Percentiles rank a stretch among this genome's conserved stretches.
These are phyloP conservation scores for Ctenopoma multispine DNA, from an alignment of 2,797 vertebrate genomes.

Conservation along the genomic window DNA sequence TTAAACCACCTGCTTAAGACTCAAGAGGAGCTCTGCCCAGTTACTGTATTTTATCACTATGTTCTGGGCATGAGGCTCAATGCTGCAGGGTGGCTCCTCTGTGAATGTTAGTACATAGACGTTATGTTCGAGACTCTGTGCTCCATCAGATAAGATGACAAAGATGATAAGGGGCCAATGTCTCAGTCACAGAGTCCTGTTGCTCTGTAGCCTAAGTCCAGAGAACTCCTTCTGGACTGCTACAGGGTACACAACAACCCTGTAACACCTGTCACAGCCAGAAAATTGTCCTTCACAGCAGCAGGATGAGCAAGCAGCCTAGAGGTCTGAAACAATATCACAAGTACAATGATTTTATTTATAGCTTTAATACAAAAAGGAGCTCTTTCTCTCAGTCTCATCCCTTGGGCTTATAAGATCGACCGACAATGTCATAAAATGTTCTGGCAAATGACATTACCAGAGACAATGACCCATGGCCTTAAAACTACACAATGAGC, in stretches of 20 bases:
- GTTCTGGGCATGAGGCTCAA: slow-evolving; percentile 36
- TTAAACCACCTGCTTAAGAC: slow-evolving; percentile 17
- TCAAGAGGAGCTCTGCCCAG: slow-evolving; percentile 26
- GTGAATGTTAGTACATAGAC: slow-evolving; percentile 34
- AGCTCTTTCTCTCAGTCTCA: slow-evolving; percentile 56
- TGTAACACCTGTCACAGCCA: slow-evolving; percentile 71
- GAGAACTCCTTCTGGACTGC: slow-evolving; percentile 47
- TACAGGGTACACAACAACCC: slow-evolving; percentile 55
- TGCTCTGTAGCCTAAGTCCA: slow-evolving; percentile 49
- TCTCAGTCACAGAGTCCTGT: slow-evolving; percentile 59
- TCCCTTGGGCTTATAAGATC: slow-evolving; percentile 64
- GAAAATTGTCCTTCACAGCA: slow-evolving; percentile 67
- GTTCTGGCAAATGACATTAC: slow-evolving; percentile 73
- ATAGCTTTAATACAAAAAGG: slow-evolving; percentile 75
- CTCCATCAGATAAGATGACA: slow-evolving; percentile 68
- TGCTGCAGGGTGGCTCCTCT: slow-evolving; percentile 33
- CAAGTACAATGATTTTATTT: slow-evolving; percentile 79
- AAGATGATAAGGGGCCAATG: slow-evolving; percentile 59
- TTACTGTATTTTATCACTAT: slow-evolving; percentile 40
- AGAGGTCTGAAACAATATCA: slow-evolving; percentile 75
- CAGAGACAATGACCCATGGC: slow-evolving; percentile 69
- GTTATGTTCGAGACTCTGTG: slow-evolving; percentile 9
- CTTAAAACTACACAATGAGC: slow-evolving; percentile 54
- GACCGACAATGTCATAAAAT: slow-evolving; percentile 65
- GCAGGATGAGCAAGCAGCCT: slow-evolving; percentile 69